Conservation (phyloP, 2,888 invertebrate genomes). For the Parthenolecanium corni region DNA sequence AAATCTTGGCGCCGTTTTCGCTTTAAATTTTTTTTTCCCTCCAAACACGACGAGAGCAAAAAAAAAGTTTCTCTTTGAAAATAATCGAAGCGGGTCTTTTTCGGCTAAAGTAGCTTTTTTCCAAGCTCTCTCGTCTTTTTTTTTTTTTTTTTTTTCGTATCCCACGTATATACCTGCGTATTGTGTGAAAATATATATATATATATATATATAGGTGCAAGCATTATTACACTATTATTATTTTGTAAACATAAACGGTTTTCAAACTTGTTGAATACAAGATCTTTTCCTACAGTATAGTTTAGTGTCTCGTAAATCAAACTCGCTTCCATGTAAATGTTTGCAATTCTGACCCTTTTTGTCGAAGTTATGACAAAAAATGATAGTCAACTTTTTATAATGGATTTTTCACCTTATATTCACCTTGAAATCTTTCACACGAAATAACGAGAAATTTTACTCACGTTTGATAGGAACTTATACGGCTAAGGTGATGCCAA, state of each 20-base stretch:
- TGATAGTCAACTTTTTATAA: too few relatives aligned
- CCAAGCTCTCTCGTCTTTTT: neutral
- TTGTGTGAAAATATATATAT: too few relatives aligned
- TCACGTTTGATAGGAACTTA: too few relatives aligned
- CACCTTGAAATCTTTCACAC: too few relatives aligned
- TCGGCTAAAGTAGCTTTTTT: neutral
- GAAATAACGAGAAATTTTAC: too few relatives aligned
- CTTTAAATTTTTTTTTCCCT: neutral
- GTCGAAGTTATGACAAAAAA: too few relatives aligned
- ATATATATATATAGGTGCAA: too few relatives aligned
- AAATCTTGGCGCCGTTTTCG: neutral
- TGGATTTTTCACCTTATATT: too few relatives aligned
- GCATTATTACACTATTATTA: neutral
- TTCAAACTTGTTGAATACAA: neutral
- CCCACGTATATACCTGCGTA: neutral
- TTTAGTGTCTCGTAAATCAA: too few relatives aligned
- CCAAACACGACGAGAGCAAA: neutral
- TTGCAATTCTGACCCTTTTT: too few relatives aligned
- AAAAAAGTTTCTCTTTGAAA: neutral
- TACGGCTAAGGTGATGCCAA: too few relatives aligned
- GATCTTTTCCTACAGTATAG: neutral
- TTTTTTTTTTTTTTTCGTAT: neutral
- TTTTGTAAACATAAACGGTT: neutral
- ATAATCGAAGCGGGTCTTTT: neutral
- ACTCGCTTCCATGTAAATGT: too few relatives aligned